Conservation (phyloP, 2,888 invertebrate species). For the Leptinotarsa peninsularis region DNA sequence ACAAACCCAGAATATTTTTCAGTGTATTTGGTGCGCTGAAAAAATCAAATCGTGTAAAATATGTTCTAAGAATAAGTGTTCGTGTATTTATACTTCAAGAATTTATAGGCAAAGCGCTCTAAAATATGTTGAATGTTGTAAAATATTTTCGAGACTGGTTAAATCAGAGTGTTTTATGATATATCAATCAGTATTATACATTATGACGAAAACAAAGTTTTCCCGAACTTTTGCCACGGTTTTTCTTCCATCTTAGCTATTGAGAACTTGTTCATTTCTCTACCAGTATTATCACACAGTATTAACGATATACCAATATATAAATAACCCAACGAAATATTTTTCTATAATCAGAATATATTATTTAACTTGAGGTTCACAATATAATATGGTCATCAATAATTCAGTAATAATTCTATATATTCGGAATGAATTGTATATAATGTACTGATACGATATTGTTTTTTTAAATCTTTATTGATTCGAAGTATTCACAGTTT, state of each 20-base stretch:
- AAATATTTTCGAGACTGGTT: constrained; percentile 18
- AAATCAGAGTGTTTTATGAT: constrained; percentile 13
- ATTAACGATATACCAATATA: neutral
- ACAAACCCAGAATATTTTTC: neutral
- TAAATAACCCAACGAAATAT: constrained; percentile 1
- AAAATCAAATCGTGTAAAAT: constrained; percentile 9
- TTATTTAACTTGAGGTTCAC: neutral
- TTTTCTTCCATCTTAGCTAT: neutral
- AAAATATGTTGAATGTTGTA: constrained; percentile 20
- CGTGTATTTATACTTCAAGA: constrained; percentile 24
- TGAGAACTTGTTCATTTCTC: neutral
- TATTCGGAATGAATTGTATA: neutral
- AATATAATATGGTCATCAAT: neutral
- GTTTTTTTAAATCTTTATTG: too few relatives aligned
- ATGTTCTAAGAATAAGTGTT: constrained; percentile 23
- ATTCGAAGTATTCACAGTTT: too few relatives aligned
- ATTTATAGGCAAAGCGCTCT: constrained; percentile 13
- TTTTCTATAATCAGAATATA: neutral
- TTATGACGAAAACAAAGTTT: neutral
- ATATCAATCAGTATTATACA: neutral
- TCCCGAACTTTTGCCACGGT: neutral
- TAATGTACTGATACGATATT: neutral
- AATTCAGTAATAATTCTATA: constrained; percentile 1
- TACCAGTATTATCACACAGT: constrained; percentile 10
- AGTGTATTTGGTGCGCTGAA: constrained; percentile 5